Evolutionary conservation across 2,113 vertebrate genomes (phyloP).

Genomic region (Pollachius pollachius): DNA sequence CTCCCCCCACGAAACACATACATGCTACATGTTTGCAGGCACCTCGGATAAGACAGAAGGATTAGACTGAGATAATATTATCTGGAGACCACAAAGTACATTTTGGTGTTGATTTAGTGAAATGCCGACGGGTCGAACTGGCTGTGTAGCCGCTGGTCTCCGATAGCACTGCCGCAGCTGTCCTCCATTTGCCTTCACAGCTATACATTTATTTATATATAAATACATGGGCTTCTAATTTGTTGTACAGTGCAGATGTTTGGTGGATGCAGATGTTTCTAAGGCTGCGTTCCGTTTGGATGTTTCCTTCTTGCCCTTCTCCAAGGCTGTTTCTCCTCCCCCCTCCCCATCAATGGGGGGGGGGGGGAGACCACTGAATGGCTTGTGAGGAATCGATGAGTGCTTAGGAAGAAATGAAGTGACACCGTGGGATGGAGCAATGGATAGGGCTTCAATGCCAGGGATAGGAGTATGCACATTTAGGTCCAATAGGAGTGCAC

Average conservation of each 20-base stretch:
- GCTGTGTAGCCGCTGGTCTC: no score
- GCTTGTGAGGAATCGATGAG: no score
- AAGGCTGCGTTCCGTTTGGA: conserved; percentile 8
- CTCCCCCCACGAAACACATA: conserved; percentile 55
- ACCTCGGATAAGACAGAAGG: conserved; percentile 70
- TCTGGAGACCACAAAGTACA: conserved; percentile 59
- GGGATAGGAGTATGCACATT: conserved; percentile 38
- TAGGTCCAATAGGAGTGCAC: conserved; percentile 72
- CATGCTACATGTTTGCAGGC: conserved; percentile 81
- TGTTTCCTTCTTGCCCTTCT: conserved; percentile 42
- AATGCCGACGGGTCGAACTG: conserved; percentile 35
- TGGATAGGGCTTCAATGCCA: conserved; percentile 27
- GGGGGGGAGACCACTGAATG: no score
- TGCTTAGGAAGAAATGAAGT: no score
- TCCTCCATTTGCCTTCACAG: no score
- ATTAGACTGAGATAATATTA: conserved; percentile 59
- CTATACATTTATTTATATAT: conserved; percentile 37
- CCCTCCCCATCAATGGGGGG: no score
- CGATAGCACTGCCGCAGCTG: no score
- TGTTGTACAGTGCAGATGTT: no score
- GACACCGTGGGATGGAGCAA: no score
- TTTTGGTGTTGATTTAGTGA: conserved; percentile 49
- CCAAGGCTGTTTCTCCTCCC: conserved; percentile 30
- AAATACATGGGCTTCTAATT: conserved; percentile 30
- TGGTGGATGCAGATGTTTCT: no score